Base-by-base conservation (phyloP, 92 coral and sea anemone species). In the Blastomussa wellsi region DNA sequence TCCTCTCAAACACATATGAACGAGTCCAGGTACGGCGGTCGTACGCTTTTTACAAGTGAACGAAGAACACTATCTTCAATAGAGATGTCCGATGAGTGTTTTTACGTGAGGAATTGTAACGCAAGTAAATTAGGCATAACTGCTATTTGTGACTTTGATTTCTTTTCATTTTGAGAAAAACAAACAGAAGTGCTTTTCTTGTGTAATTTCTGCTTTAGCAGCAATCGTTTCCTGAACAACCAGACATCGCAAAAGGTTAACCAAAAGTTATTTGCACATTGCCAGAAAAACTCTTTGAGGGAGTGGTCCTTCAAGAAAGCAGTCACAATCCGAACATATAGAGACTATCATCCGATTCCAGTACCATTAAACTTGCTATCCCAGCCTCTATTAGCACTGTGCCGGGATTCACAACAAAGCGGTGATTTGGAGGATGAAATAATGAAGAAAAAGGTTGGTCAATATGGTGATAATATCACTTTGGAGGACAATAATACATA, bases 251-350 rank as follows among this genome's bases (percentile, higher is more conserved):
- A 79, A 36, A n/a, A 16, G 13, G 39, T 44, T 7, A 44, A 10
- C 68, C 13, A 26, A 62, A 62, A 1, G 14, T 16, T 28, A 1
- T 62, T 26, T n/a, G n/a, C 24, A 35, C 33, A 1, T 12, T 39
- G 20, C 7, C 47, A 83, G 87, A 64, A 83, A 39, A 83, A 83
- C 74, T 83, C 87, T 1, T 62, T 83, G 38, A 83, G 3, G 31
- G 87, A 65, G 57, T 83, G 87, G 87, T 83, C 87, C 15, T 83
- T 83, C 36, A 83, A 83, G 52, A 74, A 29, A 57, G 87, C 87
- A 5, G 80, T 83, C 3, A 83, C 87, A 39, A 83, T 83, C 44
- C 80, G 80, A 39, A 83, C 87, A 0, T 83, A 83, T 65, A 73
- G 51, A 7, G 80, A 64, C 65, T 62, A 73, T 22, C 87, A 83